Evolutionary conservation across 1,140 invertebrate genomes (phyloP).

Genomic region (Eumeta japonica): DNA sequence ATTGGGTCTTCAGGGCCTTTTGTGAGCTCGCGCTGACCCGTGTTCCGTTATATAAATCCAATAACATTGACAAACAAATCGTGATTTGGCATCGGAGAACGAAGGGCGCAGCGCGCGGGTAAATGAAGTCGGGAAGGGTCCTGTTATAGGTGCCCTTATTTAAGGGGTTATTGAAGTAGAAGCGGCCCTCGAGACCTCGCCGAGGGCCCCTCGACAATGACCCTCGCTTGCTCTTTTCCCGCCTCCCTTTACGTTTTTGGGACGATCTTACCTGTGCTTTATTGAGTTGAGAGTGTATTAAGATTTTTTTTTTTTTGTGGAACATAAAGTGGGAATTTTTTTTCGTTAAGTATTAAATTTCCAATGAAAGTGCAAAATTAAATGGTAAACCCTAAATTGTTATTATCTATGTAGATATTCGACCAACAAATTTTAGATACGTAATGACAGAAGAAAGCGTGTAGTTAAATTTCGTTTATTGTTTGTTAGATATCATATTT

Average conservation of each 20-base stretch:
- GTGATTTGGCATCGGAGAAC: conserved; percentile 40
- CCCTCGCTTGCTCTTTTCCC: conserved; percentile 47
- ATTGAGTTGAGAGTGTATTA: conserved; percentile 19
- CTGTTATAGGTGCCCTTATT: conserved; percentile 37
- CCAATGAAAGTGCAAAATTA: no score
- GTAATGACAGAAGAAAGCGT: no score
- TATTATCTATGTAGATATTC: no score
- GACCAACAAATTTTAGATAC: no score
- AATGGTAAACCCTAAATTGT: no score
- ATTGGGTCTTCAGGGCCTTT: conserved; percentile 32
- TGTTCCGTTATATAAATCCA: conserved; percentile 27
- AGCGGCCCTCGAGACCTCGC: conserved; percentile 28
- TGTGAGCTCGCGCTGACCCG: conserved; percentile 28
- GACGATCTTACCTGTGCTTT: conserved; percentile 28
- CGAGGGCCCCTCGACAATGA: conserved; percentile 35
- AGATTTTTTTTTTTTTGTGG: conserved; percentile 15
- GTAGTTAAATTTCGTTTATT: no score
- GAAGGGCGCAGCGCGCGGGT: conserved; percentile 30
- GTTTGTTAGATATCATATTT: no score
- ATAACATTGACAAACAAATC: conserved; percentile 47
- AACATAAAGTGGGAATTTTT: no score
- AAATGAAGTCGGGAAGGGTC: conserved; percentile 22
- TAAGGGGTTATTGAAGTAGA: conserved; percentile 47
- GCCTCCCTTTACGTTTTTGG: conserved; percentile 27
- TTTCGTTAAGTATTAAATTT: no score